Percentiles rank a stretch among this genome's conserved stretches.
These are phyloP conservation scores for Nymphicus hollandicus DNA, from an alignment of 2,113 vertebrate species.

Conservation along the genomic window DNA sequence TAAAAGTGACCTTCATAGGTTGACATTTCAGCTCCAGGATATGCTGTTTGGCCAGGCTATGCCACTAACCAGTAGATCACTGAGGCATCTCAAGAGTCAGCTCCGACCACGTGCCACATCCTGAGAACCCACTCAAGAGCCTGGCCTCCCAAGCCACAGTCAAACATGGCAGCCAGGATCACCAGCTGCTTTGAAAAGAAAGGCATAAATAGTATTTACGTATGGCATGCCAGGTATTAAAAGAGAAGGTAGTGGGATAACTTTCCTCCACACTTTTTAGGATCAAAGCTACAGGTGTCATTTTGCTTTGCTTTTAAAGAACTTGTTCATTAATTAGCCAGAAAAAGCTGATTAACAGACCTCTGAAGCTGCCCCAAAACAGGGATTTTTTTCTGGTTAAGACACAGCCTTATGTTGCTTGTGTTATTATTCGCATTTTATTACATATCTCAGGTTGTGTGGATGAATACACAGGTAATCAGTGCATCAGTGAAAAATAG, in stretches of 20 bases:
- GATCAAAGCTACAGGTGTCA: background rate
- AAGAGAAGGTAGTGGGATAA: background rate
- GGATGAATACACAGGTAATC: background rate
- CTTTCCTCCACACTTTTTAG: rapidly evolving
- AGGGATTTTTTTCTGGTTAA: background rate
- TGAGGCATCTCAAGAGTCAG: background rate
- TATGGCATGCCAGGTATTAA: too few species aligned
- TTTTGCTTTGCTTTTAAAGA: background rate
- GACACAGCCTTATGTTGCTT: background rate
- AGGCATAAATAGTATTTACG: background rate
- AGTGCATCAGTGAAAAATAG: background rate
- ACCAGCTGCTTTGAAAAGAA: background rate
- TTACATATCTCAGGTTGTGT: background rate
- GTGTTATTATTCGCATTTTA: background rate
- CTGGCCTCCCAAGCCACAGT: background rate
- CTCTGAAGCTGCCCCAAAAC: background rate
- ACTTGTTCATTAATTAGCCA: background rate
- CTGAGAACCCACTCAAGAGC: rapidly evolving
- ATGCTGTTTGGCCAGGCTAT: too few species aligned
- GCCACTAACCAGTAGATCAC: background rate
- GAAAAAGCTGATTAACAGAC: background rate
- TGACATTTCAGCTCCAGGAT: background rate
- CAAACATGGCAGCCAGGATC: background rate
- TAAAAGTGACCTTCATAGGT: background rate
- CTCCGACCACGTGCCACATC: background rate